Base-by-base conservation (phyloP, 2,888 invertebrate genomes). In the Hyposoter dolosus region DNA sequence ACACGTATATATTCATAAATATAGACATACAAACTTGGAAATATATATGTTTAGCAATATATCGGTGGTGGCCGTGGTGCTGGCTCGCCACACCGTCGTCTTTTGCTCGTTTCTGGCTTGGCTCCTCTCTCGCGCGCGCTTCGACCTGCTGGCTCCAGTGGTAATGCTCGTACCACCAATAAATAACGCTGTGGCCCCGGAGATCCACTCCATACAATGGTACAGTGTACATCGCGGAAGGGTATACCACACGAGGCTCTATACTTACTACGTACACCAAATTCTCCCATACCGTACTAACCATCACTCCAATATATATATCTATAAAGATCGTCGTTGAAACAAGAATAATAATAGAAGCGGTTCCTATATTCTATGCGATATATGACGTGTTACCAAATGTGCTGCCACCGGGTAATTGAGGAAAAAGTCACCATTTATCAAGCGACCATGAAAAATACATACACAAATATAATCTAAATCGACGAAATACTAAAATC, bases 141-240 rank as follows among this genome's bases (percentile, higher is more conserved):
- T 83, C 85, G 85, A 78, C 77, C 87, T 82, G 81, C 87, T 82
- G 81, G 85, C 78, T 85, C 83, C 83, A 66, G 68, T 79, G 66
- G 87, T 87, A 86, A 82, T 86, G 87, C 89, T 89, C 92, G 90
- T 90, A 90, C 90, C 89, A 83, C 88, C 91, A 88, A 92, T 92
- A 92, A 92, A 92, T 92, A 92, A 92, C 90, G 83, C 84, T 80
- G 40, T 77, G 84, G 83, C 87, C 88, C 83, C 88, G 84, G 86
- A 91, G 90, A 92, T 92, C 92, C 90, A 92, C 92, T 92, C 90
- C 90, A 88, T 88, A 88, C 88, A 77, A 69, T 86, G 80, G 83
- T 88, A 85, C 88, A 87, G 80, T 89, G 82, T 87, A 84, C 87
- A 80, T 87, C 87, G 68, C 56, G 80, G 65, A 87, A 81, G 83